These are phyloP conservation scores for Philereme transversata DNA, from an alignment of 2,888 invertebrate genomes.

Conservation along the genomic window DNA sequence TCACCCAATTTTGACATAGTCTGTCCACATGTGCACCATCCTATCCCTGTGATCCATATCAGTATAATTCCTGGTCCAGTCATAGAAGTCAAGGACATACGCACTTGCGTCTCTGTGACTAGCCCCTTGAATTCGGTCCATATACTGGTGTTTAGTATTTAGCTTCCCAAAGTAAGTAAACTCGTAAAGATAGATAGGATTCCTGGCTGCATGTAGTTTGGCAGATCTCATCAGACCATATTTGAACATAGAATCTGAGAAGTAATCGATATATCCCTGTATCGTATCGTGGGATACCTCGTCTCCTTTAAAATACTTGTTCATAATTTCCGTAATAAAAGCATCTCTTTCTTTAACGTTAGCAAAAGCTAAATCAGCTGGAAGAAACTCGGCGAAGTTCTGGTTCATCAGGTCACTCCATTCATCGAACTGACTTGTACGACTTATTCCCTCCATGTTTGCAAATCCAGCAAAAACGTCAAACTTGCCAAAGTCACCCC, in stretches of 20 bases:
- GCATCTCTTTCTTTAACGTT: conserved; percentile 49
- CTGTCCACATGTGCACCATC: conserved; percentile 72
- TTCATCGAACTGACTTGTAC: conserved; percentile 59
- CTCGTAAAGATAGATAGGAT: conserved; percentile 67
- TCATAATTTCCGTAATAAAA: conserved; percentile 53
- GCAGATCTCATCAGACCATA: conserved; percentile 68
- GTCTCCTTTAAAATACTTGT: conserved; percentile 64
- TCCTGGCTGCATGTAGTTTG: conserved; percentile 56
- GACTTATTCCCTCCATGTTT: conserved; percentile 75
- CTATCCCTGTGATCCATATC: conserved; percentile 69
- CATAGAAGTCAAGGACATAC: conserved; percentile 68
- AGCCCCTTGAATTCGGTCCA: conserved; percentile 68
- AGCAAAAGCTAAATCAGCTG: conserved; percentile 64
- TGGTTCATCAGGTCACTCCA: conserved; percentile 73
- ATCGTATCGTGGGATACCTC: conserved; percentile 54
- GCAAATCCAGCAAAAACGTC: conserved; percentile 66
- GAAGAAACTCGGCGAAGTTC: conserved; percentile 66
- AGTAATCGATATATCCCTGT: conserved; percentile 67
- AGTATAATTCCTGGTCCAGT: conserved; percentile 54
- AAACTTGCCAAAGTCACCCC: conserved; percentile 56
- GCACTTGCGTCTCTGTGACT: conserved; percentile 75
- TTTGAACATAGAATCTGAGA: conserved; percentile 75
- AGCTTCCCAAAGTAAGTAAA: conserved; percentile 70
- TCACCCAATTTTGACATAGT: conserved; percentile 71
- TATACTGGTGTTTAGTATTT: conserved; percentile 62